Conservation (phyloP, 2,888 invertebrate genomes). For the Chrysina gloriosa region DNA sequence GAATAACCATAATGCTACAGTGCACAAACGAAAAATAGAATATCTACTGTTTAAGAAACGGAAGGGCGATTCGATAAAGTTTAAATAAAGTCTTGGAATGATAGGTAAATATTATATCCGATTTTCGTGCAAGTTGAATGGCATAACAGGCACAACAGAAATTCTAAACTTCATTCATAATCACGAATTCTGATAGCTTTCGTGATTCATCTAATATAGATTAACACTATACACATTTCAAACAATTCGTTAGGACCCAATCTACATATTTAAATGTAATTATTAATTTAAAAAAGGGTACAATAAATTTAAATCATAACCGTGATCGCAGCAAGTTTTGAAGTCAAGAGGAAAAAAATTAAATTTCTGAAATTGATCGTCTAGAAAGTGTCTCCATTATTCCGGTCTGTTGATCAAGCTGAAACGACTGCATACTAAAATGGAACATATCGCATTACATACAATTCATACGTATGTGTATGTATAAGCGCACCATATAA, state of each 20-base stretch:
- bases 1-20: too few relatives aligned
- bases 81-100: too few relatives aligned
- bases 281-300: neutral
- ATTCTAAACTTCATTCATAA: too few relatives aligned
- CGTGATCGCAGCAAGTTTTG: neutral
- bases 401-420: conserved; percentile 42
- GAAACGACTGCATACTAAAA: conserved; percentile 41
- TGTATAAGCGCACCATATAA: conserved; percentile 7
- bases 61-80: too few relatives aligned
- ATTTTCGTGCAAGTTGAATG: too few relatives aligned
- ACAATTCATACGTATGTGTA: conserved; percentile 29
- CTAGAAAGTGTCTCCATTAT: conserved; percentile 45
- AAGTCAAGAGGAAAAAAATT: conserved; percentile 10
- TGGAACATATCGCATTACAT: conserved; percentile 42
- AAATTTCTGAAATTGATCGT: conserved; percentile 40
- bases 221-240: neutral
- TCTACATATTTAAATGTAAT: neutral
- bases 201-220: too few relatives aligned
- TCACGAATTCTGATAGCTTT: too few relatives aligned
- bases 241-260: neutral
- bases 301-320: neutral
- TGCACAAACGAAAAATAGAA: too few relatives aligned
- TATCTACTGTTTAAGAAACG: too few relatives aligned
- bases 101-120: too few relatives aligned
- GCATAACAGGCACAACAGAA: too few relatives aligned